A percentile compares a stretch with the other conserved stretches of the same genome.
These are phyloP conservation scores for Tetranychus urticae DNA, from an alignment of 1,140 invertebrate genomes.

Conservation along the genomic window DNA sequence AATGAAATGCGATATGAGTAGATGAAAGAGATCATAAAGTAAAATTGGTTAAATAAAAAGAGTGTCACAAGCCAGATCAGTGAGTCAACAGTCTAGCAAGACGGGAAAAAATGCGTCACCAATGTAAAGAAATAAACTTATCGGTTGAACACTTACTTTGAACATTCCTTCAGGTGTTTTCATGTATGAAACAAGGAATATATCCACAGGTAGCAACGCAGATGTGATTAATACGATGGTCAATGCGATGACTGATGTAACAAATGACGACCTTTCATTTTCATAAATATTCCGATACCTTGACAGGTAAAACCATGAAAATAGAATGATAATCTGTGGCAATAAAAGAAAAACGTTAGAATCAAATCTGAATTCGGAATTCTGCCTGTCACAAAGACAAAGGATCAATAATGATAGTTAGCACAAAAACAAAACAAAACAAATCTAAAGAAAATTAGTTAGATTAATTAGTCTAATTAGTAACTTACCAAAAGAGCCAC, in stretches of 20 bases:
- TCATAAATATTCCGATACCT: constrained; percentile 21
- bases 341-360: neutral
- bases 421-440: neutral
- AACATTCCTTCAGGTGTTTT: constrained; percentile 23
- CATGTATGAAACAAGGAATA: constrained; percentile 26
- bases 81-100: neutral
- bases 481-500: constrained; percentile 18
- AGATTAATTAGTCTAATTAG: neutral
- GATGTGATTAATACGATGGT: constrained; percentile 22
- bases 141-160: constrained; percentile 16
- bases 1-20: too few relatives aligned
- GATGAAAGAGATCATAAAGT: too few relatives aligned
- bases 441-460: neutral
- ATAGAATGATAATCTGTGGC: constrained; percentile 19
- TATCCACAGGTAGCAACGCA: constrained; percentile 24
- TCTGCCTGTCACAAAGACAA: too few relatives aligned
- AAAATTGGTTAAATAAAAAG: too few relatives aligned
- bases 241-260: constrained; percentile 19
- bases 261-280: constrained; percentile 18
- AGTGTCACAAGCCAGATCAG: too few relatives aligned
- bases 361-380: neutral
- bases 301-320: constrained; percentile 21
- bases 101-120: too few relatives aligned
- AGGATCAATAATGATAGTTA: too few relatives aligned
- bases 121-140: neutral